Percentiles rank a stretch among this genome's conserved stretches.
Evolutionary conservation across 2,888 invertebrate species (phyloP).

Genomic region (Apotomis capreana): DNA sequence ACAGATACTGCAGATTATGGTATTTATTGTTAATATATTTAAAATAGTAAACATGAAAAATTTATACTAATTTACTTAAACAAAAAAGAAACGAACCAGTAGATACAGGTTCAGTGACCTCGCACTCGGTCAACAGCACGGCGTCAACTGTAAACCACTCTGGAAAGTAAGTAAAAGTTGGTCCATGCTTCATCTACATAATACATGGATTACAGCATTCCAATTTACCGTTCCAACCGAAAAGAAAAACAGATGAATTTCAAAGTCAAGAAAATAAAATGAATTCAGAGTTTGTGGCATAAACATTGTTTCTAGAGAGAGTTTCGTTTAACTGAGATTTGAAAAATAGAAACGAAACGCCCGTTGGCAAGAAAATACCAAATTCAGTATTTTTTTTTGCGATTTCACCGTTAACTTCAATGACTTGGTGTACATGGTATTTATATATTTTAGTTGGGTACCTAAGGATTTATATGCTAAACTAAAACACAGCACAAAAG

Average conservation of each 20-base stretch:
- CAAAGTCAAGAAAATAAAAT: conserved; percentile 22
- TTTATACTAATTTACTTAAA: neutral
- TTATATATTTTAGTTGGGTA: too few species aligned
- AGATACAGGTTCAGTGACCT: conserved; percentile 13
- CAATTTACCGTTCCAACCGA: conserved; percentile 20
- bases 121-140: conserved; percentile 11
- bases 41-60: neutral
- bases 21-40: too few species aligned
- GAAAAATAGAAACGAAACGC: neutral
- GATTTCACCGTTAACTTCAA: too few species aligned
- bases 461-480: too few species aligned
- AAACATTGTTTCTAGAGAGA: conserved; percentile 4
- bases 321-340: conserved; percentile 12
- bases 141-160: conserved; percentile 10
- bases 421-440: too few species aligned
- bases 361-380: neutral
- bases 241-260: conserved; percentile 22
- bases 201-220: conserved; percentile 17
- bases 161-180: conserved; percentile 25
- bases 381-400: neutral
- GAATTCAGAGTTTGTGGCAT: conserved; percentile 18
- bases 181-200: conserved; percentile 26
- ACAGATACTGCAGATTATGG: too few species aligned
- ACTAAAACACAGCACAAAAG: too few species aligned
- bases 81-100: neutral